Evolutionary conservation across 1,140 invertebrate species (phyloP).

Genomic region (Lutraria rhynchaena): DNA sequence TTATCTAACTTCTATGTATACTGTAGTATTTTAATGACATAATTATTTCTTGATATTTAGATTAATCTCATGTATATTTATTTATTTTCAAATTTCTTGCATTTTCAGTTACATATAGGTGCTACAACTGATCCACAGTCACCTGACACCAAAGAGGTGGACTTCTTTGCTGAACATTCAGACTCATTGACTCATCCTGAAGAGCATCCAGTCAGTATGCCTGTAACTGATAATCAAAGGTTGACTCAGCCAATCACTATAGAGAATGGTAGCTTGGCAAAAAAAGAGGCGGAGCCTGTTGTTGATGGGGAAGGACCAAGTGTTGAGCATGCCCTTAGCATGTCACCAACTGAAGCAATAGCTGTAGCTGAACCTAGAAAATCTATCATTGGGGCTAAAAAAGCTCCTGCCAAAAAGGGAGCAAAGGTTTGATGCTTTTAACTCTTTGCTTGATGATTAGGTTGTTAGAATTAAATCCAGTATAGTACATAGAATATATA

Average conservation of each 20-base stretch:
- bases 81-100: no score
- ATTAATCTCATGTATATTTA: no score
- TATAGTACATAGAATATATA: no score
- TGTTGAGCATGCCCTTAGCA: slow-evolving; percentile 83
- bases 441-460: no score
- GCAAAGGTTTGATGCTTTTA: slow-evolving; percentile 60
- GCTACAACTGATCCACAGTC: slow-evolving; percentile 66
- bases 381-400: slow-evolving; percentile 87
- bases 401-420: slow-evolving; percentile 81
- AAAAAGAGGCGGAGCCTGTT: slow-evolving; percentile 56
- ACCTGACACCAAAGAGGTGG: slow-evolving; percentile 84
- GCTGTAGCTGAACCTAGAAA: slow-evolving; percentile 85
- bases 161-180: slow-evolving; percentile 90
- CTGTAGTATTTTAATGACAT: no score
- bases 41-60: no score
- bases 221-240: slow-evolving; percentile 68
- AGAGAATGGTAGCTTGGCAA: slow-evolving; percentile 69
- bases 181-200: slow-evolving; percentile 31
- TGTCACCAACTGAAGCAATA: slow-evolving; percentile 79
- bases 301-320: slow-evolving; percentile 81
- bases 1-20: no score
- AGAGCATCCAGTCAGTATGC: neutral
- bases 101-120: slow-evolving; percentile 82
- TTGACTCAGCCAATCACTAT: slow-evolving; percentile 74
- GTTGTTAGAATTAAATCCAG: no score